Conservation (phyloP, 2,113 vertebrate genomes). For the Ceratotherium simum region DNA sequence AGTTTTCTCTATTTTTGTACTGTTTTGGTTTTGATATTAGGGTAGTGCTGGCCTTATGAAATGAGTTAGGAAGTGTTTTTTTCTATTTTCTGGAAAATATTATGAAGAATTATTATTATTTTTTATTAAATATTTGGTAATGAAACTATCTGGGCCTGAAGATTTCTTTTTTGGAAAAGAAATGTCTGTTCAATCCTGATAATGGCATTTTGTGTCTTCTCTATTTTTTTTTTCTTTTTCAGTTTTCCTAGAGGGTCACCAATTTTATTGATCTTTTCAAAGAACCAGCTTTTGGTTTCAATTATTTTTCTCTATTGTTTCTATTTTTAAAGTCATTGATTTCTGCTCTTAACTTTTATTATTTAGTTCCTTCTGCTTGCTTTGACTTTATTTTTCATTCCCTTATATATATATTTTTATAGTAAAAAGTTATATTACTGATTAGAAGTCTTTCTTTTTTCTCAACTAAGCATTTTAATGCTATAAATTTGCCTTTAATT, state of each 20-base stretch:
- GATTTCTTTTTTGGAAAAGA: background rate
- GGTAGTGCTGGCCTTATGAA: background rate
- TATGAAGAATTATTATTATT: background rate
- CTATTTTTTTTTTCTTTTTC: background rate
- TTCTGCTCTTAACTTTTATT: background rate
- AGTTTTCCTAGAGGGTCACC: background rate
- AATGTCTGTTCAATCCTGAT: background rate
- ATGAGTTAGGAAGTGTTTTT: background rate
- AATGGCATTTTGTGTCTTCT: background rate
- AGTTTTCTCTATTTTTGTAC: background rate
- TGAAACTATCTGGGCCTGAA: background rate
- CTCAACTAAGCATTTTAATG: slow-evolving; percentile 7
- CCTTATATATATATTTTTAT: background rate
- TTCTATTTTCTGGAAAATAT: background rate
- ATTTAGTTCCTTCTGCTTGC: background rate
- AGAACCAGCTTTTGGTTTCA: background rate
- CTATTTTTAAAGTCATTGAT: background rate
- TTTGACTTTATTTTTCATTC: background rate
- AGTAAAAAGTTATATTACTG: background rate
- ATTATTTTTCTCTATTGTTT: background rate
- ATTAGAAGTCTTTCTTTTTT: background rate
- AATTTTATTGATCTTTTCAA: slow-evolving; percentile 17
- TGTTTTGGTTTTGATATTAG: background rate
- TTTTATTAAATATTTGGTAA: slow-evolving; percentile 1
- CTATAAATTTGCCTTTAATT: slow-evolving; percentile 5